A percentile compares a stretch with the other conserved stretches of the same genome.
Conservation (phyloP, 2,113 vertebrate genomes). For the Pangasianodon hypophthalmus region DNA sequence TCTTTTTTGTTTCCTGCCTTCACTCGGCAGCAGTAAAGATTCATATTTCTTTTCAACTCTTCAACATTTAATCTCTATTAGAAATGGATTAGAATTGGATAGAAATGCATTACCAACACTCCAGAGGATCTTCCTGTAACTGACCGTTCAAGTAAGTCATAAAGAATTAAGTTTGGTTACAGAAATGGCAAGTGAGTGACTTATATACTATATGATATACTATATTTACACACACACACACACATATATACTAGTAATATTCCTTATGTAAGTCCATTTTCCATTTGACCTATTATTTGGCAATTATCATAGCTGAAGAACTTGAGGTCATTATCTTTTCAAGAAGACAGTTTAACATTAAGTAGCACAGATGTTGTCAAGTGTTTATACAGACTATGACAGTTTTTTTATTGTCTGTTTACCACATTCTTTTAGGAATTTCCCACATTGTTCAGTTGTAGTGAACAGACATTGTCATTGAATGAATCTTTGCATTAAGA, state of each 20-base stretch:
- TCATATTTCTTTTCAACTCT: not conserved
- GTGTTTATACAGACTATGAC: not conserved
- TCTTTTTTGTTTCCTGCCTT: constrained; percentile 51
- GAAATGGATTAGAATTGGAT: constrained; percentile 12
- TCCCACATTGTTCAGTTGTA: not conserved
- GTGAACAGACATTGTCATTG: not conserved
- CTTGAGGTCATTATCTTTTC: not conserved
- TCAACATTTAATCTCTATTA: not conserved
- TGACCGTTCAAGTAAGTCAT: constrained; percentile 37
- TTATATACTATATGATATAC: not conserved
- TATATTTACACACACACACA: no score
- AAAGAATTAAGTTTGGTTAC: not conserved
- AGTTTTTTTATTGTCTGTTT: not conserved
- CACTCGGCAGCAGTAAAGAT: not conserved
- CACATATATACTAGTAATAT: no score
- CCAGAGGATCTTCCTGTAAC: constrained; percentile 6
- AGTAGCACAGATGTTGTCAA: not conserved
- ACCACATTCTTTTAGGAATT: not conserved
- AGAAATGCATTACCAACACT: constrained; percentile 21
- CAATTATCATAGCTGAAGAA: not conserved
- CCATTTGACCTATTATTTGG: no score
- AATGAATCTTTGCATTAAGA: not conserved
- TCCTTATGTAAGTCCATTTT: no score
- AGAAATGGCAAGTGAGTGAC: not conserved
- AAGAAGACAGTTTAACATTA: not conserved